phyloP scores from a whole-genome alignment of 2,888 invertebrate species.

The Drosophila infuscata region DNA sequence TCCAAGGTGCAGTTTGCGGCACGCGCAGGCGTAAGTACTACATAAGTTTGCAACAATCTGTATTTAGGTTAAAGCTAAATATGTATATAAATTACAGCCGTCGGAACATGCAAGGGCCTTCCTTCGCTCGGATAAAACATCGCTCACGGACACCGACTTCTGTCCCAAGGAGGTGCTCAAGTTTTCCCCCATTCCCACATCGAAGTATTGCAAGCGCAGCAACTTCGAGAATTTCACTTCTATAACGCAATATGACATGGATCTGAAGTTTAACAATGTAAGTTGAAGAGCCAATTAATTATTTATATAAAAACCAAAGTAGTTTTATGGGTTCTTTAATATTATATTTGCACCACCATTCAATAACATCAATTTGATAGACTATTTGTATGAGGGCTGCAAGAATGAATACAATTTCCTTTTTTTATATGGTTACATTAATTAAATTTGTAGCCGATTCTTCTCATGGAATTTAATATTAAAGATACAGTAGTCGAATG shows the following conservation, averaged over 20 bases:
- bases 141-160: conserved; percentile 82
- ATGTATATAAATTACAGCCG: conserved; percentile 63
- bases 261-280: conserved; percentile 83
- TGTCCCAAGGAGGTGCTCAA: conserved; percentile 85
- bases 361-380: no score
- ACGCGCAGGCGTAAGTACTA: conserved; percentile 83
- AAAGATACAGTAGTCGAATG: background rate
- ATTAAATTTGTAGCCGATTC: background rate
- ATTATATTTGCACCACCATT: background rate
- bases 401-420: background rate
- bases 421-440: background rate
- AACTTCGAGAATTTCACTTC: conserved; percentile 84
- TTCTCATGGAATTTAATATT: no score
- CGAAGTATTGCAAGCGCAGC: conserved; percentile 84
- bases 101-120: conserved; percentile 83
- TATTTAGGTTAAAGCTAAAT: background rate
- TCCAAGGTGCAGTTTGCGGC: conserved; percentile 81
- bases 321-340: background rate
- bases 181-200: conserved; percentile 84
- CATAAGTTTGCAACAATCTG: background rate
- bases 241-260: conserved; percentile 83
- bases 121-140: conserved; percentile 79
- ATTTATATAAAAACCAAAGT: background rate
- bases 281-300: conserved; percentile 19
- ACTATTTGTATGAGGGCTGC: no score